Conservation (phyloP, 2,888 invertebrate genomes). For the Ormyrus labotus region DNA sequence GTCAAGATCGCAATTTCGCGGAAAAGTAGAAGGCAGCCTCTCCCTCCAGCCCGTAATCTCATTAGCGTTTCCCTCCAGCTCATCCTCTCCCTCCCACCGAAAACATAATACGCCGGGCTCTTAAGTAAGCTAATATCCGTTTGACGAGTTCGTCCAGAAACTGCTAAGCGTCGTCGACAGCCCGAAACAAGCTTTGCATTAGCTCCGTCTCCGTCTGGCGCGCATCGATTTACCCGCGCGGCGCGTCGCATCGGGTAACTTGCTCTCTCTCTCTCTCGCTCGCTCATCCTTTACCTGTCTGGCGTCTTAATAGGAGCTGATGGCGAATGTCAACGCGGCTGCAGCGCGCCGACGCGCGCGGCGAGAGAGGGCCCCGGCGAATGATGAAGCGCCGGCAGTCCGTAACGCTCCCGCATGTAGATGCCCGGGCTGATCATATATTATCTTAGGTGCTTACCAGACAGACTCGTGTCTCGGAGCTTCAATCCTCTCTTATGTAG, state of each 20-base stretch:
- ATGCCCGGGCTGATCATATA: no score
- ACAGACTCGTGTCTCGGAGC: no score
- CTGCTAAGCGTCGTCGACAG: constrained; percentile 60
- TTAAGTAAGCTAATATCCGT: constrained; percentile 62
- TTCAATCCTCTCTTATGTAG: no score
- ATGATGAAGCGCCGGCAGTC: background rate
- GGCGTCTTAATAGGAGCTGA: constrained; percentile 45
- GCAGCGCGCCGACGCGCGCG: background rate
- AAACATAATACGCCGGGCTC: constrained; percentile 51
- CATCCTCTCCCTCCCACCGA: constrained; percentile 4
- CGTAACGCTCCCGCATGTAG: background rate
- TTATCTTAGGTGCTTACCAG: no score
- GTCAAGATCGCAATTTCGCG: background rate
- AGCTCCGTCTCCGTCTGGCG: constrained; percentile 27
- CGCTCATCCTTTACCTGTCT: constrained; percentile 20
- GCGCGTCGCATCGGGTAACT: constrained; percentile 36
- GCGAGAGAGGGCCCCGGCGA: background rate
- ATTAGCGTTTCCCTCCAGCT: constrained; percentile 47
- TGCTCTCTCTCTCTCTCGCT: background rate
- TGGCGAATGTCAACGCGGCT: constrained; percentile 39
- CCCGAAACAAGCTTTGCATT: constrained; percentile 64
- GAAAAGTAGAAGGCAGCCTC: background rate
- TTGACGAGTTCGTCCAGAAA: constrained; percentile 29
- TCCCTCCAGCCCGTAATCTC: constrained; percentile 59
- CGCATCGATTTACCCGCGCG: constrained; percentile 18